Percentiles rank a stretch among this genome's conserved stretches.
phyloP scores from a whole-genome alignment of 2,797 vertebrate genomes.

The Eremophila alpestris region DNA sequence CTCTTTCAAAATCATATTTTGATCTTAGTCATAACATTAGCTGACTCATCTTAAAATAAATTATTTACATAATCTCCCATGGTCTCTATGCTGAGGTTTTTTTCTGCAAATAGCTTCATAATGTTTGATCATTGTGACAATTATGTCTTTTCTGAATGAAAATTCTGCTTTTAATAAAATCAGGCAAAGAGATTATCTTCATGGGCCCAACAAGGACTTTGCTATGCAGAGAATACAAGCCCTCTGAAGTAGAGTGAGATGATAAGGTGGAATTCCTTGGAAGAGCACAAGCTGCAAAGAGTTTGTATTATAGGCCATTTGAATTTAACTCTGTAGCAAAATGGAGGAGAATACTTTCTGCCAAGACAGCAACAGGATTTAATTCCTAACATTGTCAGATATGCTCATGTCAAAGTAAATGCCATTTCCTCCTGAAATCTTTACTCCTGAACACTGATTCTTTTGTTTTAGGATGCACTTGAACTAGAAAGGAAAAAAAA shows the following conservation, averaged over 20 bases:
- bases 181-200: neutral
- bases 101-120: neutral
- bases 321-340: neutral
- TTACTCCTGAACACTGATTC: neutral
- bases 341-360: neutral
- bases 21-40: neutral
- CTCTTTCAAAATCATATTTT: neutral
- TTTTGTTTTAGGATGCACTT: neutral
- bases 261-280: neutral
- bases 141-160: neutral
- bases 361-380: neutral
- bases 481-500: neutral
- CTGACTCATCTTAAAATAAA: conserved; percentile 21
- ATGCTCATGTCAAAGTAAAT: neutral
- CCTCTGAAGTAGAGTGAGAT: neutral
- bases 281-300: neutral
- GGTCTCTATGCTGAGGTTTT: neutral
- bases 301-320: neutral
- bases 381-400: neutral
- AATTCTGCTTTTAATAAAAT: conserved; percentile 10
- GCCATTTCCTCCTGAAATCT: neutral
- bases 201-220: neutral
- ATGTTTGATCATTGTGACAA: neutral
- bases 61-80: neutral
- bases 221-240: neutral